Evolutionary conservation across 2,888 invertebrate genomes (phyloP).

Genomic region (Brachycybe producta): DNA sequence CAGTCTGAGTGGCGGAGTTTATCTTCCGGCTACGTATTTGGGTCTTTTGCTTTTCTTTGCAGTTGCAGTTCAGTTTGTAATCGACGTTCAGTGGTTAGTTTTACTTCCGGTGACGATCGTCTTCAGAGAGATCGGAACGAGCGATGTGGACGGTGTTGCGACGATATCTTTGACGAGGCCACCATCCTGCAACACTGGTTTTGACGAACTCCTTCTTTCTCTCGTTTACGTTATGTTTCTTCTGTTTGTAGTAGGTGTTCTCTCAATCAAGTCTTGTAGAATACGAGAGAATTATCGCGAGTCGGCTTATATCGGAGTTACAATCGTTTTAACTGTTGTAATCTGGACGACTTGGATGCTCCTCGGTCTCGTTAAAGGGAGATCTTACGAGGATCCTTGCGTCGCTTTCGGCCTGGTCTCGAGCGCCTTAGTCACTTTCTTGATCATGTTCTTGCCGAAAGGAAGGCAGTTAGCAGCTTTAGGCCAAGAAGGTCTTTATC

Average conservation of each 20-base stretch:
- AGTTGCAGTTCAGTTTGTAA: conserved; percentile 62
- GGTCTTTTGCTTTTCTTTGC: conserved; percentile 73
- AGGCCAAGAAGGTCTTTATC: conserved; percentile 73
- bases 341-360: conserved; percentile 76
- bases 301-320: conserved; percentile 79
- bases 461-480: conserved; percentile 81
- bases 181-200: conserved; percentile 39
- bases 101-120: conserved; percentile 32
- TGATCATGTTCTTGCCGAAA: conserved; percentile 83
- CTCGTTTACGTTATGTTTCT: conserved; percentile 70
- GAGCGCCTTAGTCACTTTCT: conserved; percentile 70
- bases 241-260: conserved; percentile 66
- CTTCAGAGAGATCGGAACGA: conserved; percentile 21
- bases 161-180: conserved; percentile 1
- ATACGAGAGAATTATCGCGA: conserved; percentile 88
- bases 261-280: conserved; percentile 66
- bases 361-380: conserved; percentile 47
- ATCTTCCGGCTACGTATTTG: conserved; percentile 84
- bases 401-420: conserved; percentile 77
- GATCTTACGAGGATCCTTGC: conserved; percentile 61
- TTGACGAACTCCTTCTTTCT: conserved; percentile 50
- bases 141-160: conserved; percentile 49
- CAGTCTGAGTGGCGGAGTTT: conserved; percentile 79
- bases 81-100: conserved; percentile 35
- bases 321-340: conserved; percentile 71